Percentiles rank a stretch among this genome's conserved stretches.
These are phyloP conservation scores for Turritopsis dohrnii DNA, from an alignment of 30 jellyfish, hydroid and myxozoan genomes.

Conservation along the genomic window DNA sequence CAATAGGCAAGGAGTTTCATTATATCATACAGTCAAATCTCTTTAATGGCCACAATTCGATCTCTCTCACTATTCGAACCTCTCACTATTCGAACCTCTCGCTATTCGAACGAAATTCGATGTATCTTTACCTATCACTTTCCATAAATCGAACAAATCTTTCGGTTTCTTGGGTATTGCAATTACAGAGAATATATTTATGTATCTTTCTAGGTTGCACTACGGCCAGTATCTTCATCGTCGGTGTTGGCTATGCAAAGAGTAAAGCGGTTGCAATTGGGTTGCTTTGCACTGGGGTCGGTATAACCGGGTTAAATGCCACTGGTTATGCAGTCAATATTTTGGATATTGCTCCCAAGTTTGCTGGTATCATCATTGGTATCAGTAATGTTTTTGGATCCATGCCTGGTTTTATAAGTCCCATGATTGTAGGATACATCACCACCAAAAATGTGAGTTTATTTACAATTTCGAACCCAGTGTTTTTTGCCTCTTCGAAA, in stretches of 20 bases:
- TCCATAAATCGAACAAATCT: too few relatives aligned
- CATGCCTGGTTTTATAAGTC: slow-evolving; percentile 99
- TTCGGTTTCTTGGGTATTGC: too few relatives aligned
- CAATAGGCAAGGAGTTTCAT: slow-evolving; percentile 59
- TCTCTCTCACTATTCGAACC: neutral
- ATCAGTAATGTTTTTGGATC: slow-evolving; percentile 99
- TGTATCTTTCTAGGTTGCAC: slow-evolving; percentile 79
- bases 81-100: slow-evolving; percentile 3
- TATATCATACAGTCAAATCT: too few relatives aligned
- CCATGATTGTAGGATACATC: slow-evolving; percentile 91
- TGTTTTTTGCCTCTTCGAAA: too few relatives aligned
- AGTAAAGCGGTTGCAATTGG: slow-evolving; percentile 93
- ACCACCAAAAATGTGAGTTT: slow-evolving; percentile 95
- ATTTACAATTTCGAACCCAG: neutral
- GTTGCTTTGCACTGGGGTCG: slow-evolving; percentile 92
- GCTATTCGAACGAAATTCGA: too few relatives aligned
- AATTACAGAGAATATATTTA: too few relatives aligned
- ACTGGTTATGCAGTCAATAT: slow-evolving; percentile 99
- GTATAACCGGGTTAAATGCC: slow-evolving; percentile 98
- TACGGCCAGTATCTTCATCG: slow-evolving; percentile 93
- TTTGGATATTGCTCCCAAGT: slow-evolving; percentile 96
- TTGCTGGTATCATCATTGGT: slow-evolving; percentile 98
- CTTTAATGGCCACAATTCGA: too few relatives aligned
- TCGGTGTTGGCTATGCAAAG: slow-evolving; percentile 97
- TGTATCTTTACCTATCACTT: too few relatives aligned